Evolutionary conservation across 1,140 invertebrate species (phyloP), one percentile per base, ranked within the genome.

Genomic region (Halictus rubicundus): DNA sequence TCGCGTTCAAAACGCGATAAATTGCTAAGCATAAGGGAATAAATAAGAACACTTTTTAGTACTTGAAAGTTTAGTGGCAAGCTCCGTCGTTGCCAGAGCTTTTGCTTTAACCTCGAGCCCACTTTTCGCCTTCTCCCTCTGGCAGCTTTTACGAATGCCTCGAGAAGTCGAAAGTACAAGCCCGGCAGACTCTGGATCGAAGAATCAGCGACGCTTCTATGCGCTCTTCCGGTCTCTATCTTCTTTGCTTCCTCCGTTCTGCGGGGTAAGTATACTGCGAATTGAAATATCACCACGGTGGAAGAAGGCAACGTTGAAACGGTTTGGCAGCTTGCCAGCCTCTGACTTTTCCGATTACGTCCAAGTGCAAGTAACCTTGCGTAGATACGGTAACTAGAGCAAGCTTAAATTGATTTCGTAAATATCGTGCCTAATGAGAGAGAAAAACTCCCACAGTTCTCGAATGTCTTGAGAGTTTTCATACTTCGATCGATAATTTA

Each of bases 241-340:
- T 82, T 60, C 78, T 78, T 72, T 59, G 71, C 71, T 81, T 39
- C 21, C 49, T 72, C 64, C n/a, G 37, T 14, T 27, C 27, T 68
- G 52, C 39, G 37, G 39, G 49, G 46, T 61, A 81, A 87, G 80
- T 86, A 83, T 78, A 72, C 84, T 72, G 60, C 61, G 79, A 83
- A 81, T 81, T 70, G 78, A 86, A 83, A 79, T 84, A 86, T 87
- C 86, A 65, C 81, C 78, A 61, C 52, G 37, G 16, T 52, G 61
- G 78, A 81, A 78, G 70, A 82, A 69, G 72, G 72, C 60, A 83
- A 78, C 84, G 81, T 86, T 81, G 82, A 71, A 68, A 68, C 84
- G 78, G 86, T 86, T 87, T 87, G 85, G 85, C 84, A 7, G 32
- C 6, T 12, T 7, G 77, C 85, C 85, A 87, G 60, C 8, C 60